Base-by-base conservation (phyloP, 2,797 vertebrate genomes). In the Rhynchonycteris naso region DNA sequence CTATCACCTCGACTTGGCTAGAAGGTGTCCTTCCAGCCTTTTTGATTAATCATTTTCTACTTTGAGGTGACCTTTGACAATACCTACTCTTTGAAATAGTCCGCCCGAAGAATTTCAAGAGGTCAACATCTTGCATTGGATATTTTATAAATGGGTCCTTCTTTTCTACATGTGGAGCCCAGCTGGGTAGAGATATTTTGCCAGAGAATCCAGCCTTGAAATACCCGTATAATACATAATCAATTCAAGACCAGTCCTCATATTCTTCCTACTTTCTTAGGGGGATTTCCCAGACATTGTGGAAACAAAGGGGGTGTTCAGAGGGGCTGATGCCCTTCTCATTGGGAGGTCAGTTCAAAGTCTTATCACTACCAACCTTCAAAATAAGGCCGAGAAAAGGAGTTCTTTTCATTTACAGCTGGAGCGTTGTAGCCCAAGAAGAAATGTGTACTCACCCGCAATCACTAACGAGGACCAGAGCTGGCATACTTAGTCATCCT, bases 131-230 rank as follows among this genome's bases (percentile, higher is more conserved):
- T 85, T 90, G 72, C 18, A 52, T 16, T 3, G 22, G 69, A 26
- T 61, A 50, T 86, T 94, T 86, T 59, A 76, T 58, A 43, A 94
- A 96, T 94, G 65, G 43, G 7, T 26, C 47, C 47, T 93, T 95
- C 88, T 94, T 95, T 82, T 35, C 87, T n/a, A 54, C 94, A 95
- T 94, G 81, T 96, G 96, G 87, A 89, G 47, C 30, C 78, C 93
- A 93, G 96, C 94, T 95, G 94, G 47, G 54, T 9, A 21, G 35
- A 84, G 54, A n/a, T 56, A 90, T 81, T 88, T 95, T 65, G 50
- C 72, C 88, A 38, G 11, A 93, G 78, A 91, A 94, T 69, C 72
- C 72, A 59, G 50, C 47, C 76, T 87, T 63, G 61, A 92, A 88
- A 58, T 84, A 66, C 52, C 90, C 71, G 19, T 50, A 56, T 16